Percentiles rank a stretch among this genome's conserved stretches.
These are phyloP conservation scores for Siderastrea radians DNA, from an alignment of 92 coral and sea anemone genomes.

Conservation along the genomic window DNA sequence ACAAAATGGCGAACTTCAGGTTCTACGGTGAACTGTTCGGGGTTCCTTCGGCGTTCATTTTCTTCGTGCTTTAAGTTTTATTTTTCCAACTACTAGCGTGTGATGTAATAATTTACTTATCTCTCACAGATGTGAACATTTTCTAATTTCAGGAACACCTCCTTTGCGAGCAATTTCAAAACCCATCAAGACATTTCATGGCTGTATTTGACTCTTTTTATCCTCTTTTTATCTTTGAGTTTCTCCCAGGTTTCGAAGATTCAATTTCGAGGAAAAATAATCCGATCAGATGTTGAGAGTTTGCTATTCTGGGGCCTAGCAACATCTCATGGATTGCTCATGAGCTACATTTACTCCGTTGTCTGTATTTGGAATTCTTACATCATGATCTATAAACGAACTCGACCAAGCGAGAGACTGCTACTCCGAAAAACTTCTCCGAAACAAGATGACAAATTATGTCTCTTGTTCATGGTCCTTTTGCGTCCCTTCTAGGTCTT, in stretches of 20 bases:
- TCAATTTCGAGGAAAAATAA: neutral
- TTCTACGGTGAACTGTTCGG: neutral
- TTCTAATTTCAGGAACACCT: neutral
- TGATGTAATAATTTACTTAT: neutral
- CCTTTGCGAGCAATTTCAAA: neutral
- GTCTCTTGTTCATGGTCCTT: constrained; percentile 26
- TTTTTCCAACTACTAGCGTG: neutral
- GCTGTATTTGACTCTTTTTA: neutral
- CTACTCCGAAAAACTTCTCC: constrained; percentile 13
- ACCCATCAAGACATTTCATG: neutral
- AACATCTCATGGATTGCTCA: constrained; percentile 20
- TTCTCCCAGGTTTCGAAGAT: neutral
- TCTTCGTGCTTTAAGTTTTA: neutral
- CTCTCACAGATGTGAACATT: neutral
- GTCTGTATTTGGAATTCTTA: constrained; percentile 68
- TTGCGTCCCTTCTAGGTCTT: constrained; percentile 16
- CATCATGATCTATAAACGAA: constrained; percentile 69
- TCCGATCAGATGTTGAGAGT: constrained; percentile 1
- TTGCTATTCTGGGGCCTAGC: constrained; percentile 25
- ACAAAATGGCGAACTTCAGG: constrained; percentile 12
- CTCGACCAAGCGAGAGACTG: constrained; percentile 23
- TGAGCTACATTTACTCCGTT: constrained; percentile 31
- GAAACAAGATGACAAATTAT: constrained; percentile 42
- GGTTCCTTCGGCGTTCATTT: neutral
- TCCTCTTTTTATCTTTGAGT: neutral